Evolutionary conservation across 2,797 vertebrate genomes (phyloP), one percentile per base, ranked within the genome.

Genomic region (Helicolenus hilgendorfi): DNA sequence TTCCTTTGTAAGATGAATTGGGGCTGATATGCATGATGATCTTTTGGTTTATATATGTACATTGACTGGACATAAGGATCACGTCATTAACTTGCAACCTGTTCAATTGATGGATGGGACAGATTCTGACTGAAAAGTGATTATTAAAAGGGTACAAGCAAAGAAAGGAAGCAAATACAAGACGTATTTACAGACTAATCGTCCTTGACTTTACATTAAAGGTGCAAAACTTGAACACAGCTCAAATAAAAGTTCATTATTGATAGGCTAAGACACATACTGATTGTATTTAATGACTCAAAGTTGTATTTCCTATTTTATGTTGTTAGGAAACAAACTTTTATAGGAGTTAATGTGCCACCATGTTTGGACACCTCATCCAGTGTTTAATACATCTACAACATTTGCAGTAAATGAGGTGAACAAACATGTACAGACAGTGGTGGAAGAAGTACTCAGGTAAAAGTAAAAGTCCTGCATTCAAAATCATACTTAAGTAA

Each of bases 151-250:
- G 41, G 15, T 45, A 18, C 41, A 7, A 7, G 41, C 41, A 18
- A 45, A 45, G 41, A 45, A 45, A 45, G 41, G 41, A 45, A 45
- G 41, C 1, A 45, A 45, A 45, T 45, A 45, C 41, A 45, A 7
- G 41, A 45, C 41, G 18, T 45, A 45, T 1, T 0, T 45, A 45
- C 41, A 45, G 0, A 45, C 41, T 7, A 60, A 60, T 15, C 0
- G 0, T 9, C 14, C 1, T 45, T 0, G 0, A 15, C 13, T 15
- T 27, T 29, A 18, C 15, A 20, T 18, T 18, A 13, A 59, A 26
- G 22, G 26, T 45, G 9, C 20, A 4, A 45, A 15, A 27, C 2
- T 11, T n/a, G 1, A 67, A 22, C 0, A 24, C n/a, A 22, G n/a
- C 53, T 55, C 53, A n/a, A 55, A 45, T 45, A 14, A 45, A 45